These are phyloP conservation scores for Notodromas monacha DNA, from an alignment of 2,888 invertebrate species.

Conservation along the genomic window DNA sequence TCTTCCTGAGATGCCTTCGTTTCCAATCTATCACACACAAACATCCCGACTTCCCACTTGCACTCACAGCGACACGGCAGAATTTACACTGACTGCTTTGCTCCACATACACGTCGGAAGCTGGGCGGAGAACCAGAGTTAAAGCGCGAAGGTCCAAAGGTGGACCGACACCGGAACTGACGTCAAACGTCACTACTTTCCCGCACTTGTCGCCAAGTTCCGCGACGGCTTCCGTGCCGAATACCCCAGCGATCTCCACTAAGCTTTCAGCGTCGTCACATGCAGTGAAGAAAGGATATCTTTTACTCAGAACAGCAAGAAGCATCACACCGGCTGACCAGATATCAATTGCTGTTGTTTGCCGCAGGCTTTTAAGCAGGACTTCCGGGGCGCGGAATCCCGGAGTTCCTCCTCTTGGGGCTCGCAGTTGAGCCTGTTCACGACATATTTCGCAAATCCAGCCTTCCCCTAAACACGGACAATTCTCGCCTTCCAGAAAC, in stretches of 20 bases:
- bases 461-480: too few relatives aligned
- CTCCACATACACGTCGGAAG: too few relatives aligned
- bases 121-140: too few relatives aligned
- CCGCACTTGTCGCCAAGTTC: conserved; percentile 31
- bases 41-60: too few relatives aligned
- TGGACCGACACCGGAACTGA: too few relatives aligned
- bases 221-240: conserved; percentile 34
- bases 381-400: conserved; percentile 66
- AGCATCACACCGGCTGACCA: conserved; percentile 67
- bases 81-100: too few relatives aligned
- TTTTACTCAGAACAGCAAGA: conserved; percentile 34
- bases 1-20: too few relatives aligned
- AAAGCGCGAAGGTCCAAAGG: too few relatives aligned
- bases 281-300: conserved; percentile 54
- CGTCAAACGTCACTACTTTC: too few relatives aligned
- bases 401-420: conserved; percentile 55
- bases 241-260: conserved; percentile 43
- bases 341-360: conserved; percentile 50
- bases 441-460: conserved; percentile 20
- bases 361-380: conserved; percentile 36
- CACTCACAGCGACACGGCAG: too few relatives aligned
- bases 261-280: conserved; percentile 41
- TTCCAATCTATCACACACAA: too few relatives aligned
- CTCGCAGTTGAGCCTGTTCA: conserved; percentile 21
- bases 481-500: too few relatives aligned